Base-by-base conservation (phyloP, 2,888 invertebrate genomes). In the Tholera decimalis region DNA sequence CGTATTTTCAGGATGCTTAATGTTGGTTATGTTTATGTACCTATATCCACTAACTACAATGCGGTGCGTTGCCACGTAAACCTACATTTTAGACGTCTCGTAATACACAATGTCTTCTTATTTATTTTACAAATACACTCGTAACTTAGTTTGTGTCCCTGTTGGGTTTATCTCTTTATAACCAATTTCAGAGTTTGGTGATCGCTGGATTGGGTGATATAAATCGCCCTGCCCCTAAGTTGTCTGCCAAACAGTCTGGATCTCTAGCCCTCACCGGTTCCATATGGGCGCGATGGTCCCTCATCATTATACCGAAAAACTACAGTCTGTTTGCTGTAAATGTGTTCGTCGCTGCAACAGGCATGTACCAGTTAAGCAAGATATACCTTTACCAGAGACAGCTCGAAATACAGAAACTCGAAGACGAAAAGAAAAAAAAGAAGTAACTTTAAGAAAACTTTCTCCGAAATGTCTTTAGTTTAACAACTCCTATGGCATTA, bases 281-380 rank as follows among this genome's bases (percentile, higher is more conserved):
- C 0, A 72, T 99, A 39, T 99, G 99, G 99, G 98, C 99, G 9
- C 97, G 99, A 66, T 97, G 99, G 90, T 99, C 99, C 0, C 94
- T 99, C 22, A 99, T 99, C 22, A 99, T 99, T 86, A 98, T 97
- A 83, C 99, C 99, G 0, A 99, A 98, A 94, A 99, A 99, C 93
- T 99, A 98, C 93, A 97, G 98, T 84, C 96, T 99, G 7, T 99
- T 99, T 88, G 97, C 98, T 77, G 99, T 99, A 3, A 99, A 99
- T 93, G 96, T 99, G 7, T 99, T 99, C 93, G 99, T 99, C 13
- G 99, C 97, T 5, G 80, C 96, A 2, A 99, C 99, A 5, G 99
- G 98, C 77, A 68, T 98, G 0, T 98, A 97, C 83, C 99, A 99
- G 92, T 93, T 99, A n/a, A 89, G 93, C 41, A 96, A 99, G 85